Evolutionary conservation across 2,113 vertebrate genomes (phyloP).

Genomic region (Mesembrinibis cayennensis): DNA sequence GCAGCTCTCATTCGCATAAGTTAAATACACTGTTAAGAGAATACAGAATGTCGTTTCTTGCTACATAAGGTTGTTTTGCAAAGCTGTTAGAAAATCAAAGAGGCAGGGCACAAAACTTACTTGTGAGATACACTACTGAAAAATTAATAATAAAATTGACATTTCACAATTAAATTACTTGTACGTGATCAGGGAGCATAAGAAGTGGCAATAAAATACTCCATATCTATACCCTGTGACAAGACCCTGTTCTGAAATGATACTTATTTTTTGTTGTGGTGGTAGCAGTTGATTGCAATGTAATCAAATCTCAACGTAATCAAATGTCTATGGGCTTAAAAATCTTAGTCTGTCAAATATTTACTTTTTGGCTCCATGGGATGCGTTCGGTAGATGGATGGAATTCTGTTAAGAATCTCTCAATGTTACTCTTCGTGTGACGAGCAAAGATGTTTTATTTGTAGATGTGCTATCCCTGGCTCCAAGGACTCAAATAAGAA

Average conservation of each 20-base stretch:
- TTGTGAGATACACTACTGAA: background rate
- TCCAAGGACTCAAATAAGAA: background rate
- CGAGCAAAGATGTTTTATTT: background rate
- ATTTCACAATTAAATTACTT: background rate
- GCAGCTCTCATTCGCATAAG: background rate
- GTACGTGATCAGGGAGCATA: background rate
- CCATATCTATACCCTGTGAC: background rate
- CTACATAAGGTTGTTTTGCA: background rate
- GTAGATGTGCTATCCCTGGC: background rate
- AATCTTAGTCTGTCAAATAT: background rate
- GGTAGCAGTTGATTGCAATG: background rate
- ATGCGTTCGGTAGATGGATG: background rate
- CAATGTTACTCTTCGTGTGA: background rate
- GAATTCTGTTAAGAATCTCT: background rate
- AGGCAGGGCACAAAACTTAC: background rate
- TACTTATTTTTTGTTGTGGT: background rate
- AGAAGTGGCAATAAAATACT: background rate
- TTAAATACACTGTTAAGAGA: background rate
- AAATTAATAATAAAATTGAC: background rate
- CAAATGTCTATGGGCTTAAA: background rate
- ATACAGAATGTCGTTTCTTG: background rate
- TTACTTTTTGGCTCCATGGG: background rate
- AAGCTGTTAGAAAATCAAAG: background rate
- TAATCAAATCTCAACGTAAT: background rate
- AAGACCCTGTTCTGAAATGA: background rate